Percentiles rank a stretch among this genome's conserved stretches.
Evolutionary conservation across 2,888 invertebrate genomes (phyloP).

Genomic region (Myathropa florea): DNA sequence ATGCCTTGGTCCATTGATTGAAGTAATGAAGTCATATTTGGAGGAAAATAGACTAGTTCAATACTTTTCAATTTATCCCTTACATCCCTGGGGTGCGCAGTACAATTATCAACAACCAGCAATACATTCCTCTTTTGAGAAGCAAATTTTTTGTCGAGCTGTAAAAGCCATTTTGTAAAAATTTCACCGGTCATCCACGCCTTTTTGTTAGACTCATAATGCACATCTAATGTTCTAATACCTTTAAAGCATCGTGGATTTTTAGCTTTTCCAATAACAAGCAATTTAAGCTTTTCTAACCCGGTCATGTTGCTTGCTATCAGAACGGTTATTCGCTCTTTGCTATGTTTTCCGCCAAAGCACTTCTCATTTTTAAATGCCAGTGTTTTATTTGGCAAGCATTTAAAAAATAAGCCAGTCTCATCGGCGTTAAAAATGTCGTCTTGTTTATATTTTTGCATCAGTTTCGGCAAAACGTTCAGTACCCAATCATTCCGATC

Average conservation of each 20-base stretch:
- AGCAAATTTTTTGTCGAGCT: conserved; percentile 48
- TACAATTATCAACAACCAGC: conserved; percentile 51
- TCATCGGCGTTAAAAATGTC: neutral
- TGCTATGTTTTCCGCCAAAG: too few species aligned
- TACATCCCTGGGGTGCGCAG: conserved; percentile 46
- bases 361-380: too few species aligned
- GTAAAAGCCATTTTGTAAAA: conserved; percentile 40
- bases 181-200: conserved; percentile 13
- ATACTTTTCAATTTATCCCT: conserved; percentile 56
- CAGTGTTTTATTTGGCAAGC: too few species aligned
- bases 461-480: neutral
- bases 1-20: too few species aligned
- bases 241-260: too few species aligned
- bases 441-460: neutral
- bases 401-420: neutral
- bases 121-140: conserved; percentile 49
- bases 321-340: conserved; percentile 1
- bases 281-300: too few species aligned
- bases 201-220: conserved; percentile 1
- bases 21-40: too few species aligned
- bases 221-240: neutral
- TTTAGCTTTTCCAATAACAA: too few species aligned
- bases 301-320: too few species aligned
- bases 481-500: too few species aligned
- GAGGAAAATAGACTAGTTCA: conserved; percentile 52